Conservation (phyloP, 2,797 vertebrate genomes). For the Sebastes trivittatus region DNA sequence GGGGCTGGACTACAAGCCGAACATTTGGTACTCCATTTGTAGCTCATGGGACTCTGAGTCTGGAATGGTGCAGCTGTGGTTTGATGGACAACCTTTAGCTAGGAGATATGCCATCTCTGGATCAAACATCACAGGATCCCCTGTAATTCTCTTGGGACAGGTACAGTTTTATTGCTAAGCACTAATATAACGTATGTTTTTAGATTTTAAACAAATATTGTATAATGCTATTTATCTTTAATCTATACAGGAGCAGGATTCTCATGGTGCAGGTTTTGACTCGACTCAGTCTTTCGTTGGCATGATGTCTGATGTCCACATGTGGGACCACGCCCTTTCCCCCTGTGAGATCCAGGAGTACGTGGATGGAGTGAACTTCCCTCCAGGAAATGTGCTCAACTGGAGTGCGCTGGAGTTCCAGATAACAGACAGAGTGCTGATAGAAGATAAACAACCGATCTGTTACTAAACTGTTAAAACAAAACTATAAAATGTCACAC, state of each 20-base stretch:
- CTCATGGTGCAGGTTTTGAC: constrained; percentile 58
- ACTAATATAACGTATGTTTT: background rate
- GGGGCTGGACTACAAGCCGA: background rate
- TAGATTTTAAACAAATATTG: background rate
- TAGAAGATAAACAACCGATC: constrained; percentile 19
- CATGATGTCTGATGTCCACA: constrained; percentile 64
- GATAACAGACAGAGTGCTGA: constrained; percentile 19
- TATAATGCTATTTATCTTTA: background rate
- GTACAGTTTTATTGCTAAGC: constrained; percentile 22
- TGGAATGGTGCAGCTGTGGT: constrained; percentile 68
- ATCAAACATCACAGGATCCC: background rate
- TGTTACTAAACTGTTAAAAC: constrained; percentile 19
- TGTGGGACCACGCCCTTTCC: constrained; percentile 67
- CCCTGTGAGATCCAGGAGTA: constrained; percentile 58
- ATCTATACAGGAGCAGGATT: constrained; percentile 65
- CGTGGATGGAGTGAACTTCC: constrained; percentile 15
- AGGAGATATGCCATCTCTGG: constrained; percentile 56
- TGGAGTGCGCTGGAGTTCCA: constrained; percentile 57
- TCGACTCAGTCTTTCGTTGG: constrained; percentile 65
- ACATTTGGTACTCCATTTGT: constrained; percentile 69
- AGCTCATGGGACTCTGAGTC: constrained; percentile 67
- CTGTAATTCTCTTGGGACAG: constrained; percentile 60
- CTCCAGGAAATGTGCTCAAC: constrained; percentile 61
- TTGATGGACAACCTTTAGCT: constrained; percentile 54
- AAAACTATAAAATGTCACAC: background rate